These are phyloP conservation scores for Azemiops feae DNA, from an alignment of 2,113 vertebrate species.

Conservation along the genomic window DNA sequence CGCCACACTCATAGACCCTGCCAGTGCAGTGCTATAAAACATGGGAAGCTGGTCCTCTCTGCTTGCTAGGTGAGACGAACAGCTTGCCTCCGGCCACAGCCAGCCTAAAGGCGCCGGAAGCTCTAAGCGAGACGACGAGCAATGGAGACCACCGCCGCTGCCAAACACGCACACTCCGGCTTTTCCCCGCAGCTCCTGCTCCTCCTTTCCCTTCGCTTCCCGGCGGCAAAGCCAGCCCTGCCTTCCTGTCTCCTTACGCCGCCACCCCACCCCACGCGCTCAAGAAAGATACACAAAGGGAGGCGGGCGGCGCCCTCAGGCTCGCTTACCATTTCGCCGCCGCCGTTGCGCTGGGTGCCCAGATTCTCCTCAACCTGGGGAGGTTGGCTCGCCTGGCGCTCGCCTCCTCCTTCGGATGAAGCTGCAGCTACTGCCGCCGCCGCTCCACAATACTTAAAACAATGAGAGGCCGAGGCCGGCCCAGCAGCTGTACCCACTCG, in stretches of 20 bases:
- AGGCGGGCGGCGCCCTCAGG: not conserved
- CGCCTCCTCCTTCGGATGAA: not conserved
- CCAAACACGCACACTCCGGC: not conserved
- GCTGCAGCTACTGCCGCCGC: not conserved
- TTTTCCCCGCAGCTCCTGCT: not conserved
- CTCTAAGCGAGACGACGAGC: not conserved
- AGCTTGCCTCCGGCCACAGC: not conserved
- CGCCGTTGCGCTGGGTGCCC: not conserved
- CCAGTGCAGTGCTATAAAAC: no score
- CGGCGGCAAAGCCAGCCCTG: not conserved
- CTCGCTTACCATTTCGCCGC: slow-evolving; percentile 38
- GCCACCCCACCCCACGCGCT: not conserved
- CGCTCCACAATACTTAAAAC: not conserved
- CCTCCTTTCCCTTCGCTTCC: not conserved
- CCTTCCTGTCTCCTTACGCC: not conserved
- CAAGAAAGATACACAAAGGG: not conserved
- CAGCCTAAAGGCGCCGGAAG: no score
- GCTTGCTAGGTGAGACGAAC: not conserved
- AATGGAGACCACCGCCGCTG: not conserved
- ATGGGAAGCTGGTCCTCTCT: not conserved
- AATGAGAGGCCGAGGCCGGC: not conserved
- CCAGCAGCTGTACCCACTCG: not conserved
- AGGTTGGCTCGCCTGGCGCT: not conserved
- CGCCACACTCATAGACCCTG: no score
- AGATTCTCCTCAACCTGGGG: not conserved